These are phyloP conservation scores for Unio delphinus DNA, from an alignment of 2,888 invertebrate genomes.

Conservation along the genomic window DNA sequence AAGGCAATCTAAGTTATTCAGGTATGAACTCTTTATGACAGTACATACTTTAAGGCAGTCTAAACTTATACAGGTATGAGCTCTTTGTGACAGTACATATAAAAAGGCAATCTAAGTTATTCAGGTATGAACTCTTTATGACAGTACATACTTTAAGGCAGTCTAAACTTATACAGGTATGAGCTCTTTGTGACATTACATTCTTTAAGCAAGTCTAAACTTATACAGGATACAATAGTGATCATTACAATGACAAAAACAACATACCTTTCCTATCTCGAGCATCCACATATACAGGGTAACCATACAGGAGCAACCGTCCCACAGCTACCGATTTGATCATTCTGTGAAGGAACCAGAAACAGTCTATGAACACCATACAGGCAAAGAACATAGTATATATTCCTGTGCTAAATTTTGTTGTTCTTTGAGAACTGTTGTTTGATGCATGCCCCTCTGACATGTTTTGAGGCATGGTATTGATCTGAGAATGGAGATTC, in stretches of 20 bases:
- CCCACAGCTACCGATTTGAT: constrained; percentile 63
- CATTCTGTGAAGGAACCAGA: constrained; percentile 67
- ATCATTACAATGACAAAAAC: not conserved
- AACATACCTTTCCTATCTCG: constrained; percentile 54
- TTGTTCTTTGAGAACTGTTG: constrained; percentile 13
- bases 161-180: too few species aligned
- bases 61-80: too few species aligned
- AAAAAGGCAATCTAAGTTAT: too few species aligned
- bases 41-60: too few species aligned
- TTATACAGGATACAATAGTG: too few species aligned
- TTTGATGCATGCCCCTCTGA: constrained; percentile 1
- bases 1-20: too few species aligned
- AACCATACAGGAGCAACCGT: constrained; percentile 65
- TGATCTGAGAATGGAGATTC: constrained; percentile 24
- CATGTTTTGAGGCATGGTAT: constrained; percentile 6
- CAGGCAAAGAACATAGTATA: constrained; percentile 45
- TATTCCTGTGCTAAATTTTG: constrained; percentile 25
- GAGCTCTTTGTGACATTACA: too few species aligned
- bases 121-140: too few species aligned
- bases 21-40: too few species aligned
- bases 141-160: too few species aligned
- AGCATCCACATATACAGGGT: constrained; percentile 66
- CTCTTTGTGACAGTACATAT: too few species aligned
- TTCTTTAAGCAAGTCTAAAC: too few species aligned
- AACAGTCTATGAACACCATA: constrained; percentile 60